These are phyloP conservation scores for Eurytoma californica DNA, from an alignment of 2,888 invertebrate species.

Conservation along the genomic window DNA sequence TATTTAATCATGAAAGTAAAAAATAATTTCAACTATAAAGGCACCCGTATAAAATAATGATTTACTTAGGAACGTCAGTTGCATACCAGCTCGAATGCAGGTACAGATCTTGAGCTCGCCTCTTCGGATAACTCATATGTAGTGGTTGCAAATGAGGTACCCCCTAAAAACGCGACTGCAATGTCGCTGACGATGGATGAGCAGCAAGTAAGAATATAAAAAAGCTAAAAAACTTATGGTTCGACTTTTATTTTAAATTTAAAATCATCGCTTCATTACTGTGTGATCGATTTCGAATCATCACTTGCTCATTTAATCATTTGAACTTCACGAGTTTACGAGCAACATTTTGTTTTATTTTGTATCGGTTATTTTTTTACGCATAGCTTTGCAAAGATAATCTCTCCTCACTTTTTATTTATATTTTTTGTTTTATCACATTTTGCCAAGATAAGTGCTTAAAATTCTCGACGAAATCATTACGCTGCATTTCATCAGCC, in stretches of 20 bases:
- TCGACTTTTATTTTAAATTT: not conserved
- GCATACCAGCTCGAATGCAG: constrained; percentile 50
- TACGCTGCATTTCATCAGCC: constrained; percentile 25
- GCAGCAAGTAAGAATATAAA: constrained; percentile 47
- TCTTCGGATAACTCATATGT: constrained; percentile 60
- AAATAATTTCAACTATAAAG: not conserved
- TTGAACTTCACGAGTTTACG: constrained; percentile 3
- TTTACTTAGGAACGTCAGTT: constrained; percentile 51
- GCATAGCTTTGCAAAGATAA: constrained; percentile 18
- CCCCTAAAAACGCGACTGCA: constrained; percentile 55
- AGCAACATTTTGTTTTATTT: constrained; percentile 18
- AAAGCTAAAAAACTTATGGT: not conserved
- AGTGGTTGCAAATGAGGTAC: constrained; percentile 46
- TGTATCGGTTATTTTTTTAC: not conserved
- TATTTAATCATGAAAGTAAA: not conserved
- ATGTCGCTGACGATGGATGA: constrained; percentile 50
- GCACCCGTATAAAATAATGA: constrained; percentile 39
- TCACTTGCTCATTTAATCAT: constrained; percentile 7
- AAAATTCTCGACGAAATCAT: constrained; percentile 31
- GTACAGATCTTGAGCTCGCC: constrained; percentile 59
- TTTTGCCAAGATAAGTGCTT: not conserved
- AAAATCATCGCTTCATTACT: constrained; percentile 17
- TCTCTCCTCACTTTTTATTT: constrained; percentile 11
- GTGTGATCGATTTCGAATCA: not conserved
- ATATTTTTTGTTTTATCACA: not conserved